Evolutionary conservation across 64 coral and sea anemone genomes (phyloP), one percentile per base, ranked within the genome.

Genomic region (Dendronephthya gigantea): DNA sequence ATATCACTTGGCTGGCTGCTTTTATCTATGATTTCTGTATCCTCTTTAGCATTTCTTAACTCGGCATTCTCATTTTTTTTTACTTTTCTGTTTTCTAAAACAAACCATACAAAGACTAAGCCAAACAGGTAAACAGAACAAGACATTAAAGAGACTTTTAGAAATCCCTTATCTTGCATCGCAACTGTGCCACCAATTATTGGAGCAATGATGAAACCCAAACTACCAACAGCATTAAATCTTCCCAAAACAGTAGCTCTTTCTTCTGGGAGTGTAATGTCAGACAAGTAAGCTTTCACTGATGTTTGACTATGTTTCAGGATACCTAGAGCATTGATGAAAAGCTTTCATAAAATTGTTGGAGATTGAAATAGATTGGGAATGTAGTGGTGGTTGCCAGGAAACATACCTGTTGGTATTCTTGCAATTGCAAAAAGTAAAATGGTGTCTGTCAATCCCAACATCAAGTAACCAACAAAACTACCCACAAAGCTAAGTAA

Each of bases 191-290:
- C 95, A 11, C 92, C 95, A 85, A 98, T 93, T 59, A 98, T 47
- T n/a, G 95, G 95, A 39, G 92, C 95, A 56, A 98, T 82, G 4
- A 98, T 90, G 79, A 98, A 98, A 49, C 95, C 95, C 29, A 93
- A 66, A 65, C 92, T 98, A 39, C 89, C 90, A 49, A 91, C 49
- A 25, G 95, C 92, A 79, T 98, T 98, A 39, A 98, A 93, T 43
- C 88, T 93, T 69, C 95, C 95, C 68, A 98, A 89, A 33, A 98
- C 92, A 72, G 87, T 50, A 14, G 92, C 86, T 23, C 88, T 83
- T 31, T 98, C 89, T 0, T 90, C 81, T 35, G 88, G 82, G 33
- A 90, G 43, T 36, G 92, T 91, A 7, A 98, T 62, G 47, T 98
- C 95, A 40, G 95, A 87, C 7, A 98, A 84, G 25, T 86, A 98